These are phyloP conservation scores for Eupithecia subumbrata DNA, from an alignment of 2,888 invertebrate genomes.

Conservation along the genomic window DNA sequence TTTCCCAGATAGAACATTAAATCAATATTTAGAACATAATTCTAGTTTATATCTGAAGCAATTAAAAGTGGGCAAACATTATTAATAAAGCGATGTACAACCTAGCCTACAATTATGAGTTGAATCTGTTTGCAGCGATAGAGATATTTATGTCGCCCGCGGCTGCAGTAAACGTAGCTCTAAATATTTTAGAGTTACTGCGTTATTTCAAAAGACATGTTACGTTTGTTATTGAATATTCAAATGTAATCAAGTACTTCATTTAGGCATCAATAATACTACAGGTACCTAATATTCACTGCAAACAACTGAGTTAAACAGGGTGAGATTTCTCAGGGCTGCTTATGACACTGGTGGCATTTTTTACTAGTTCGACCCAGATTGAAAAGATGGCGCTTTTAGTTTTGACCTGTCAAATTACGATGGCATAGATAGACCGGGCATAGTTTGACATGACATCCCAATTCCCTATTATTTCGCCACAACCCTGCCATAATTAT, in stretches of 20 bases:
- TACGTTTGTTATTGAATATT: constrained; percentile 7
- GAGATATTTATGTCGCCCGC: constrained; percentile 60
- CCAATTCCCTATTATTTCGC: too few species aligned
- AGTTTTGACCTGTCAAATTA: too few species aligned
- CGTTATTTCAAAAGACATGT: constrained; percentile 4
- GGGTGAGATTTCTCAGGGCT: background rate
- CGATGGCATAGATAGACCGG: too few species aligned
- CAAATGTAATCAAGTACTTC: constrained; percentile 5
- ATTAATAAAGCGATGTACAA: constrained; percentile 48
- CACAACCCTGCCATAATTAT: too few species aligned
- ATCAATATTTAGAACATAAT: constrained; percentile 34
- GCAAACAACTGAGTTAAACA: background rate
- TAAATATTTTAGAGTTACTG: constrained; percentile 22
- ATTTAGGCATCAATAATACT: background rate
- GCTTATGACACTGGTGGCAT: background rate
- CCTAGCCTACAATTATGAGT: constrained; percentile 60
- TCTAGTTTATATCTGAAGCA: constrained; percentile 39
- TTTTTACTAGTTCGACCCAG: too few species aligned
- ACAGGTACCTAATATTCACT: background rate
- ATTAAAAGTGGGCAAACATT: constrained; percentile 55
- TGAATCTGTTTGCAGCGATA: constrained; percentile 60
- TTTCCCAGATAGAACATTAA: constrained; percentile 39
- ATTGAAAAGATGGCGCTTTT: too few species aligned
- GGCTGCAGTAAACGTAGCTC: constrained; percentile 37
- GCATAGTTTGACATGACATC: too few species aligned